Percentiles rank a stretch among this genome's conserved stretches.
Conservation (phyloP, 2,113 vertebrate genomes). For the Festucalex cinctus region DNA sequence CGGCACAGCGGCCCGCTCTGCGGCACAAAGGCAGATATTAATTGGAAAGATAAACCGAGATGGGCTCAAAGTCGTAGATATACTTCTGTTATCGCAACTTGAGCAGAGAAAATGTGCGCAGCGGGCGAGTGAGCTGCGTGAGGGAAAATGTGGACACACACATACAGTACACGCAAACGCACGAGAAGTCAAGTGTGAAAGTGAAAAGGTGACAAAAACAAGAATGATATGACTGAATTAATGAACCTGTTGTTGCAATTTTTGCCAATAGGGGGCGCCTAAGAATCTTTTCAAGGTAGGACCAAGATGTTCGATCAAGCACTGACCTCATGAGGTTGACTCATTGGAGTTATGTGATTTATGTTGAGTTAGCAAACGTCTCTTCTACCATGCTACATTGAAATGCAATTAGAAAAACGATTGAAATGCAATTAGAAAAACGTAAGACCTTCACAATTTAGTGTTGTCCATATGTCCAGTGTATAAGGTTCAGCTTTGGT, state of each 20-base stretch:
- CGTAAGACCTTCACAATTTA: too few species aligned
- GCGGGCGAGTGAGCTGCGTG: conserved; percentile 2
- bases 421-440: too few species aligned
- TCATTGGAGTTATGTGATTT: background rate
- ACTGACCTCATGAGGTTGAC: background rate
- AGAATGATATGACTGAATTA: background rate
- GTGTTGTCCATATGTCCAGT: too few species aligned
- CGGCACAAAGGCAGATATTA: conserved; percentile 68
- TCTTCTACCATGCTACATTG: too few species aligned
- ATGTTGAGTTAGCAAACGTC: background rate
- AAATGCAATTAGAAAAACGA: too few species aligned
- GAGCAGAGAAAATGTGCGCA: conserved; percentile 28
- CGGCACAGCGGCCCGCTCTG: conserved; percentile 61
- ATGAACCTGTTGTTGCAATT: background rate
- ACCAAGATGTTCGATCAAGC: background rate
- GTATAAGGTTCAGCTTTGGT: too few species aligned
- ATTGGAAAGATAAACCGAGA: conserved; percentile 74
- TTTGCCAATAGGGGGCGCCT: background rate
- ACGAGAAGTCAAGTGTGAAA: background rate
- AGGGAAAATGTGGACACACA: background rate
- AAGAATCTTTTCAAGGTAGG: background rate
- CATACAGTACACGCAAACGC: too few species aligned
- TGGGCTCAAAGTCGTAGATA: conserved; percentile 55
- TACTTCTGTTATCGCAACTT: conserved; percentile 48
- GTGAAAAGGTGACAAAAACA: background rate